Conservation (phyloP, 2,797 vertebrate species). For the Poeciliopsis presidionis region DNA sequence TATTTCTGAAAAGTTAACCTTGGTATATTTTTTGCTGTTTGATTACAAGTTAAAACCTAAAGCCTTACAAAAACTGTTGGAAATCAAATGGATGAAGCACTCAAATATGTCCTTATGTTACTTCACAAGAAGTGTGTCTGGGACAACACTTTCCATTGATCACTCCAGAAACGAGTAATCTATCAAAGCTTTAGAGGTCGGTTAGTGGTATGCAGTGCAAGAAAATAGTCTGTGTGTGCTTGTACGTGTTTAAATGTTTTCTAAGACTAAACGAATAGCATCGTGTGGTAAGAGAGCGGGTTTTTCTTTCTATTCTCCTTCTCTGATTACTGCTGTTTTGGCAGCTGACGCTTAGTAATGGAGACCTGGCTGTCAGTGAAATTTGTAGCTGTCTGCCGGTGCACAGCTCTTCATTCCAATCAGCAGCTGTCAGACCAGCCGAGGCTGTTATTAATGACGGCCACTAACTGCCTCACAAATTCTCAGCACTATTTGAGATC, state of each 20-base stretch:
- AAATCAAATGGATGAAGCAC: background rate
- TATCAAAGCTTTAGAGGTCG: slow-evolving; percentile 26
- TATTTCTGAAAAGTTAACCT: background rate
- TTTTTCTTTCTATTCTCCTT: slow-evolving; percentile 66
- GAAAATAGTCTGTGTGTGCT: slow-evolving; percentile 19
- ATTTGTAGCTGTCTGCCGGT: slow-evolving; percentile 83
- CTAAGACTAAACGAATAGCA: slow-evolving; percentile 45
- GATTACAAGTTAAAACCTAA: background rate
- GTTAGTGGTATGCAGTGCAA: slow-evolving; percentile 24
- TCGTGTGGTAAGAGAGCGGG: slow-evolving; percentile 57
- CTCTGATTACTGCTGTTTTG: slow-evolving; percentile 82
- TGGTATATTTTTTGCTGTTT: background rate
- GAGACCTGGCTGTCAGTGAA: slow-evolving; percentile 83
- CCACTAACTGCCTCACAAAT: slow-evolving; percentile 82
- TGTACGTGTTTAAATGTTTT: slow-evolving; percentile 45
- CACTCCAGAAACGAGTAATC: slow-evolving; percentile 25
- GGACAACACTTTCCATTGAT: background rate
- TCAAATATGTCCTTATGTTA: background rate
- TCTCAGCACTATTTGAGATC: slow-evolving; percentile 80
- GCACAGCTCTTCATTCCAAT: slow-evolving; percentile 81
- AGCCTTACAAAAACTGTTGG: background rate
- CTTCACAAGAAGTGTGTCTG: background rate
- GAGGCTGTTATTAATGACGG: slow-evolving; percentile 82
- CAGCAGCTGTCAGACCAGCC: slow-evolving; percentile 80
- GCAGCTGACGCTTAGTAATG: slow-evolving; percentile 81